These are phyloP conservation scores for Hymenochirus boettgeri DNA, from an alignment of 2,113 vertebrate genomes.

Conservation along the genomic window DNA sequence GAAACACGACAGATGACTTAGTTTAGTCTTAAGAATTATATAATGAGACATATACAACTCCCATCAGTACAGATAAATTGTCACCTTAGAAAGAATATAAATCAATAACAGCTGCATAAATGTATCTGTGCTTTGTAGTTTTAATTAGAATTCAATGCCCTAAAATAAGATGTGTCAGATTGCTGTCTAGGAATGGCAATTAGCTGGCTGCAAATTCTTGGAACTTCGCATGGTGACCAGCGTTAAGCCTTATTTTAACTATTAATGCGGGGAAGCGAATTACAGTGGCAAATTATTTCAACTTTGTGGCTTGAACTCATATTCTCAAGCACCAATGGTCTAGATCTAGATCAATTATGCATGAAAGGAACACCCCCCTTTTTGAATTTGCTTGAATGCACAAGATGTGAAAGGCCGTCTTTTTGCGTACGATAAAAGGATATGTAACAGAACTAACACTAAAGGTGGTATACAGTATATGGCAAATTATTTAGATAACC, in stretches of 20 bases:
- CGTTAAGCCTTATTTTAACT: not conserved
- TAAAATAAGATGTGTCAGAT: not conserved
- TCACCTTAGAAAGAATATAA: not conserved
- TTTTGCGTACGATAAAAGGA: not conserved
- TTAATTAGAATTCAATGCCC: not conserved
- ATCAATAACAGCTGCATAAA: conserved; percentile 3
- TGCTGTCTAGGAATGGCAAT: not conserved
- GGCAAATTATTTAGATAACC: conserved; percentile 1
- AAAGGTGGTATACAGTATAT: not conserved
- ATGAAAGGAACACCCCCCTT: conserved; percentile 2
- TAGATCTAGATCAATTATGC: not conserved
- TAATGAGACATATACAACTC: no score
- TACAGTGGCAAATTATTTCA: not conserved
- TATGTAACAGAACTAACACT: conserved; percentile 1
- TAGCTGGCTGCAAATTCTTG: not conserved
- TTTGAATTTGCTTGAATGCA: conserved; percentile 1
- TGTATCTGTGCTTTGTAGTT: not conserved
- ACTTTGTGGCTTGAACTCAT: not conserved
- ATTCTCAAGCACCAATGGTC: not conserved
- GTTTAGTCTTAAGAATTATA: no score
- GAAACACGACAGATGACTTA: no score
- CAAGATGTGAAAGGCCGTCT: not conserved
- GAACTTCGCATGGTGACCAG: not conserved
- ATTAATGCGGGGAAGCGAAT: not conserved
- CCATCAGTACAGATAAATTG: no score